A percentile compares a stretch with the other conserved stretches of the same genome.
Conservation (phyloP, 2,113 vertebrate genomes). For the Anarhynchus alexandrinus region DNA sequence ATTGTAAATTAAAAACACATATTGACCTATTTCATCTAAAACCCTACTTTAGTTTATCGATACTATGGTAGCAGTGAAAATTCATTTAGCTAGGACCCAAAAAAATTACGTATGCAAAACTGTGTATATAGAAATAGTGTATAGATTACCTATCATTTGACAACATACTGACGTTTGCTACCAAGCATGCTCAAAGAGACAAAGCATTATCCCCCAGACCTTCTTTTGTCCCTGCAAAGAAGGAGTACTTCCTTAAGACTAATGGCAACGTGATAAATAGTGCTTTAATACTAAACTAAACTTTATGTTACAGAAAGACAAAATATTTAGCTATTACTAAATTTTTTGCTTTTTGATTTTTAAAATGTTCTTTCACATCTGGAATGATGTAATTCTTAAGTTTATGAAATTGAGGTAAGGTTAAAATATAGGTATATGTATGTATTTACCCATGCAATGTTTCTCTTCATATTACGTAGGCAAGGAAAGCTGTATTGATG, state of each 20-base stretch:
- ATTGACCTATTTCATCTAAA: not conserved
- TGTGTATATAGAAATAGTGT: not conserved
- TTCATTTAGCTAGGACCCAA: not conserved
- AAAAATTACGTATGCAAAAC: not conserved
- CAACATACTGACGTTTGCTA: not conserved
- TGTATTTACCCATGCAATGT: not conserved
- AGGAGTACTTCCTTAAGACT: not conserved
- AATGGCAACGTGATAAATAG: not conserved
- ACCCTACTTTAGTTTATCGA: not conserved
- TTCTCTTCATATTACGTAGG: slow-evolving; percentile 68
- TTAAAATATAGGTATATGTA: not conserved
- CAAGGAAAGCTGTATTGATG: slow-evolving; percentile 86
- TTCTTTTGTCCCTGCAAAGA: not conserved
- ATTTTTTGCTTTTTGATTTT: not conserved
- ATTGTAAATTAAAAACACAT: slow-evolving; percentile 33
- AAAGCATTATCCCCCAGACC: not conserved
- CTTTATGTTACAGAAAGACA: not conserved
- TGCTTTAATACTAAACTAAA: not conserved
- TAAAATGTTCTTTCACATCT: not conserved
- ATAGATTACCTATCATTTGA: not conserved
- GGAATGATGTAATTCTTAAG: not conserved
- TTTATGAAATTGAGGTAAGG: not conserved
- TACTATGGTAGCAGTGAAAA: not conserved
- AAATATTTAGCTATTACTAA: not conserved
- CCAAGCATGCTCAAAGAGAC: not conserved